phyloP scores from a whole-genome alignment of 2,113 vertebrate species.

The Blennius ocellaris region DNA sequence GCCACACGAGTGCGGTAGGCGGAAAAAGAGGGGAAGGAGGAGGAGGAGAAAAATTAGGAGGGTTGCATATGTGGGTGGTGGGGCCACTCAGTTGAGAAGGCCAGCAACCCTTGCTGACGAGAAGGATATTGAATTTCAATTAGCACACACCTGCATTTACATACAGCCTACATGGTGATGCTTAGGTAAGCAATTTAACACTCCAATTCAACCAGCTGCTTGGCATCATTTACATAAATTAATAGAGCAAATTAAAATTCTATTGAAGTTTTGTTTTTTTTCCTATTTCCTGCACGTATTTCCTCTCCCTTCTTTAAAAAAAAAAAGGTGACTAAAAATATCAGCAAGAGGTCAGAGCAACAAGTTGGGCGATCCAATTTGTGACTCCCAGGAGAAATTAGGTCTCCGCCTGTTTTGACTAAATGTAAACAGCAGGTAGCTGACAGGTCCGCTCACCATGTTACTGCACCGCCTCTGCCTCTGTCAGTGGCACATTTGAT shows the following conservation, averaged over 20 bases:
- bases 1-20: slow-evolving; percentile 56
- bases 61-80: too few relatives aligned
- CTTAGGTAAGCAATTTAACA: slow-evolving; percentile 79
- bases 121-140: slow-evolving; percentile 83
- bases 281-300: slow-evolving; percentile 22
- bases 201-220: slow-evolving; percentile 78
- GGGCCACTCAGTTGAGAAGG: slow-evolving; percentile 55
- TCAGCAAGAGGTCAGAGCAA: slow-evolving; percentile 62
- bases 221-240: slow-evolving; percentile 77
- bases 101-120: slow-evolving; percentile 67
- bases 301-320: slow-evolving; percentile 23
- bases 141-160: slow-evolving; percentile 77
- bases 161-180: slow-evolving; percentile 78
- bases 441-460: slow-evolving; percentile 61
- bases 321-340: slow-evolving; percentile 56
- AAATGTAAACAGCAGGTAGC: slow-evolving; percentile 70
- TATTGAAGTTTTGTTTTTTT: slow-evolving; percentile 61
- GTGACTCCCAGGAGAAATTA: slow-evolving; percentile 70
- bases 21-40: slow-evolving; percentile 37
- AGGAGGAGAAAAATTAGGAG: slow-evolving; percentile 15
- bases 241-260: slow-evolving; percentile 77
- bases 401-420: slow-evolving; percentile 64
- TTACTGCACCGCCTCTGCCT: slow-evolving; percentile 24
- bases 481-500: slow-evolving; percentile 55
- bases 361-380: slow-evolving; percentile 69